A percentile compares a stretch with the other conserved stretches of the same genome.
These are phyloP conservation scores for Misgurnus mizolepis DNA, from an alignment of 2,113 vertebrate species.

Conservation along the genomic window DNA sequence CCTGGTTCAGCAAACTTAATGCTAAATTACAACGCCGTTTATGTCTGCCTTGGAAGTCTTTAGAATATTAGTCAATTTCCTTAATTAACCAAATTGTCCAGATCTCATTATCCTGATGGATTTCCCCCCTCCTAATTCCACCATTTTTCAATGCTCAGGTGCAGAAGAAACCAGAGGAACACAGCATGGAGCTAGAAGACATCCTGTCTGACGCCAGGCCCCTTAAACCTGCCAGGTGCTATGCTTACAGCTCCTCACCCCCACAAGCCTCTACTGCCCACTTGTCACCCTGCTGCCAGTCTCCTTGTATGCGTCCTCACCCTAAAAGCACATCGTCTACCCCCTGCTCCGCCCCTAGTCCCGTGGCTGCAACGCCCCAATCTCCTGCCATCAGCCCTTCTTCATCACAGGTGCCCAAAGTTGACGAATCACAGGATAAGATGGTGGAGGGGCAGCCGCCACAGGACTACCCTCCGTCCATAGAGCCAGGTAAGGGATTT, in stretches of 20 bases:
- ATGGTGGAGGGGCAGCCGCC: constrained; percentile 76
- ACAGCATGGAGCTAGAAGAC: constrained; percentile 79
- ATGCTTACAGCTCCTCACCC: constrained; percentile 81
- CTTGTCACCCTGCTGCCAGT: constrained; percentile 88
- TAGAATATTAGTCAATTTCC: constrained; percentile 13
- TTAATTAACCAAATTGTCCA: constrained; percentile 12
- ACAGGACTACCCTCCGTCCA: constrained; percentile 77
- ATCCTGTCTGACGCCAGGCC: constrained; percentile 80
- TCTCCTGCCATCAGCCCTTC: constrained; percentile 82
- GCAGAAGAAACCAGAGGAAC: constrained; percentile 85
- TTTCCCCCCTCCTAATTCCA: constrained; percentile 5
- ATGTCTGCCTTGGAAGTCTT: constrained; percentile 19
- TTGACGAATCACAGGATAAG: constrained; percentile 77
- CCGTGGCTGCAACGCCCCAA: constrained; percentile 75
- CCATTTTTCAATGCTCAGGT: constrained; percentile 52
- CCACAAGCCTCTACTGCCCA: constrained; percentile 74
- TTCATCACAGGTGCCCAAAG: constrained; percentile 77
- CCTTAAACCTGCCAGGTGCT: constrained; percentile 86
- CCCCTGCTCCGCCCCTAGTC: constrained; percentile 80
- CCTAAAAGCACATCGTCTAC: constrained; percentile 85
- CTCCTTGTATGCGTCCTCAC: constrained; percentile 77
- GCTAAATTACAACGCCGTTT: constrained; percentile 16
- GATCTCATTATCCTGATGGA: constrained; percentile 36
- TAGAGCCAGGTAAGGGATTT: constrained; percentile 83
- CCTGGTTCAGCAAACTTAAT: constrained; percentile 26